Percentiles rank a stretch among this genome's conserved stretches.
Conservation (phyloP, 2,888 invertebrate genomes). For the Pheosia gnoma region DNA sequence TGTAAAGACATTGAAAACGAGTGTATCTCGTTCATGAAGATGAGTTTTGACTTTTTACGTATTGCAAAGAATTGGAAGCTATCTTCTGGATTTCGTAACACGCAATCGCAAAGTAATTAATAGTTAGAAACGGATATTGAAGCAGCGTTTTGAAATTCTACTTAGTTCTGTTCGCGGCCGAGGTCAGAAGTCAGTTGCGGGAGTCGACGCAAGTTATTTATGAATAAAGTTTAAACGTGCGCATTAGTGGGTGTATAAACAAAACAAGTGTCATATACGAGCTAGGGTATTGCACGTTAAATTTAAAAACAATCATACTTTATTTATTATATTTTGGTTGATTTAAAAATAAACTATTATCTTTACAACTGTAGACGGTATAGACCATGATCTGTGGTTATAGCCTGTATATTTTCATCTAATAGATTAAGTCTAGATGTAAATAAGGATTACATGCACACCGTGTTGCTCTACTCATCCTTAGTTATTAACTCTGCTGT, state of each 20-base stretch:
- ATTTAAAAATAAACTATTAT: no score
- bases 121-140: conserved; percentile 19
- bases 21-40: conserved; percentile 1
- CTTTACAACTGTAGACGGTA: no score
- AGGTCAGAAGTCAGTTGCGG: conserved; percentile 52
- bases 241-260: conserved; percentile 43
- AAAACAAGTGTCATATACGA: conserved; percentile 39
- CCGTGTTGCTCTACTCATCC: no score
- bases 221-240: conserved; percentile 42
- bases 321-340: no score
- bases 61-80: conserved; percentile 7
- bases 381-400: no score
- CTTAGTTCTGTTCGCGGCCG: conserved; percentile 22
- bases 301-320: no score
- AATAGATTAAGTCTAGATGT: no score
- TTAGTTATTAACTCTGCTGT: no score
- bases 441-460: no score
- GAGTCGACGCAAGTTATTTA: conserved; percentile 39
- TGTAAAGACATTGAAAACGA: not conserved
- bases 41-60: conserved; percentile 8
- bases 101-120: conserved; percentile 26
- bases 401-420: no score
- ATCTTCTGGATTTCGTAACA: conserved; percentile 24
- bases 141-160: conserved; percentile 22
- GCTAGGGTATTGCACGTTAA: not conserved